Percentiles rank a stretch among this genome's conserved stretches.
phyloP scores from a whole-genome alignment of 2,113 vertebrate species.

The Vimba vimba region DNA sequence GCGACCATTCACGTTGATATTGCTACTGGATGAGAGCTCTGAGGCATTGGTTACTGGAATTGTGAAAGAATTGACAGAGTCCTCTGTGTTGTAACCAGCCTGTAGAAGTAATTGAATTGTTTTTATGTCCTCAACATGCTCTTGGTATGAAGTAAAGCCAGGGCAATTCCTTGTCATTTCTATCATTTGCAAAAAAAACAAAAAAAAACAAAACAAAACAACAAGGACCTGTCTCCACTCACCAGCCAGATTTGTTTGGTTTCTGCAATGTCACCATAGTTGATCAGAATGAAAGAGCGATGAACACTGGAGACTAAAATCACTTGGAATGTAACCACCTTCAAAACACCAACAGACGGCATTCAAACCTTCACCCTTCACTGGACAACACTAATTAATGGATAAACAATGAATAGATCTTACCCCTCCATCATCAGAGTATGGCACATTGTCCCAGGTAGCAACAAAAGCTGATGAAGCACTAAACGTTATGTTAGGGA shows the following conservation, averaged over 20 bases:
- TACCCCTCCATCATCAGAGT: neutral
- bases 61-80: too few relatives aligned
- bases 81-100: too few relatives aligned
- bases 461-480: neutral
- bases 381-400: too few relatives aligned
- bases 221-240: neutral
- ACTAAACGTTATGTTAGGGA: too few relatives aligned
- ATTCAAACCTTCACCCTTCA: too few relatives aligned
- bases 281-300: neutral
- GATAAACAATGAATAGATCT: too few relatives aligned
- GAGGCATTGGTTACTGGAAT: too few relatives aligned
- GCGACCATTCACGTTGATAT: too few relatives aligned
- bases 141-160: neutral
- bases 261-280: neutral
- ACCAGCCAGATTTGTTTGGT: neutral
- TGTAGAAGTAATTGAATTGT: too few relatives aligned
- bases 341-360: neutral
- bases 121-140: neutral
- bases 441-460: conserved; percentile 2
- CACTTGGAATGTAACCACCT: neutral
- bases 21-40: too few relatives aligned
- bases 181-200: neutral
- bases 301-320: neutral
- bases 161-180: neutral
- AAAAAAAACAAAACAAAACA: too few relatives aligned